Base-by-base conservation (phyloP, 1,140 invertebrate species). In the Aricia agestis region DNA sequence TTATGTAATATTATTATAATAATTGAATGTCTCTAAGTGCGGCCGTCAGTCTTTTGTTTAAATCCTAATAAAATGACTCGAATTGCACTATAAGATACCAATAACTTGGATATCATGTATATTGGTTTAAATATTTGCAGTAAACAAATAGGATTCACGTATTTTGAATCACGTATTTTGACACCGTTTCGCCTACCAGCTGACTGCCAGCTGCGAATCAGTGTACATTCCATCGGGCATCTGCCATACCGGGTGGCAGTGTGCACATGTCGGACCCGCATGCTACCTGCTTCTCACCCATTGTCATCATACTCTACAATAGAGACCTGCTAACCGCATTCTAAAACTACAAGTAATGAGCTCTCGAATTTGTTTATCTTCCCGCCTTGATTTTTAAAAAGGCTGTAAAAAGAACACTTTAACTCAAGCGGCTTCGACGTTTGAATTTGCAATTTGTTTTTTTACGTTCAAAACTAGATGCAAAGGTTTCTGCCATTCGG, bases 261-360 rank as follows among this genome's bases (percentile, higher is more conserved):
- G n/a, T 1, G 72, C 81, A 78, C 83, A 81, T 81, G 78, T 78
- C 72, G 68, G 72, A 76, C 85, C 86, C 84, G 84, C 85, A 86
- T 87, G 78, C 85, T 90, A 90, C 85, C 87, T 90, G 84, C 81
- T 70, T 69, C 74, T 70, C 69, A 76, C 63, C 78, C 78, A 87
- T 89, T 87, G 85, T 85, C 83, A 77, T 74, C 75, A 78, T 76
- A 78, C 80, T 78, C 80, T 74, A 66, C 36, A 71, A 70, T 42
- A 85, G 83, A 76, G 78, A 83, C 82, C 78, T 82, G 80, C 82
- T 83, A 80, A 82, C 83, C 78, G 80, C 78, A 81, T 84, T 85
- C 82, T 82, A 79, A 74, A 81, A 85, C 72, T 79, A 78, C 74
- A 86, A 84, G 76, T 70, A 80, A 75, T 68, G 65, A 17, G 72